Evolutionary conservation across 64 coral and sea anemone genomes (phyloP), one percentile per base, ranked within the genome.

Genomic region (Montipora cactus): DNA sequence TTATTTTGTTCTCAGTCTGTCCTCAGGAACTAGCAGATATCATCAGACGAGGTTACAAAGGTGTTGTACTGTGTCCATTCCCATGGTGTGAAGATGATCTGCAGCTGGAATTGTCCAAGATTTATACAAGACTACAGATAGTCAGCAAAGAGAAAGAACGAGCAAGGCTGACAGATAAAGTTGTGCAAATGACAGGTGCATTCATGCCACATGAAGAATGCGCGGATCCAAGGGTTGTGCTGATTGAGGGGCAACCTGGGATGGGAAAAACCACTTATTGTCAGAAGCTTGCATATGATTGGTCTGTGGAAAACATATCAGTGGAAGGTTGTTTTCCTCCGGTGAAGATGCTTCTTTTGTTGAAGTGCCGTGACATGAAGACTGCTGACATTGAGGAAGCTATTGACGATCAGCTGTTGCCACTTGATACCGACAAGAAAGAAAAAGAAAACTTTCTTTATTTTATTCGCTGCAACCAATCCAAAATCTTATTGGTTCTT

Each of bases 231-330:
- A 90, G 78, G 49, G 78, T 75, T 12, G 89, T 90, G 3, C 89
- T 90, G 47, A 81, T 90, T 37, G 89, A 90, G 59, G 89, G 64
- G 5, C 48, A 59, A 90, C 89, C 11, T 80, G 76, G 13, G 28
- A 75, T 47, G 49, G 37, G 37, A 37, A 37, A 37, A 37, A 37
- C 37, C 37, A 37, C 37, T 37, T 37, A 37, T 37, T 37, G 87
- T 89, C 87, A 77, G 66, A 89, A 89, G 47, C 47, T 89, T n/a
- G 87, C 87, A 44, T 89, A 80, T 58, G 89, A 91, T 58, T 91
- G 89, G 89, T 75, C 89, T 59, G 22, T 91, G 8, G 89, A 59
- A 59, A 55, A 64, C 59, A 91, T 55, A 37, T 23, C 61, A 80
- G 9, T 22, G 10, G 44, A 62, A 13, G 71, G 20, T 5, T 74